Base-by-base conservation (phyloP, 1,140 invertebrate genomes). In the Druon quercuslanigerum region DNA sequence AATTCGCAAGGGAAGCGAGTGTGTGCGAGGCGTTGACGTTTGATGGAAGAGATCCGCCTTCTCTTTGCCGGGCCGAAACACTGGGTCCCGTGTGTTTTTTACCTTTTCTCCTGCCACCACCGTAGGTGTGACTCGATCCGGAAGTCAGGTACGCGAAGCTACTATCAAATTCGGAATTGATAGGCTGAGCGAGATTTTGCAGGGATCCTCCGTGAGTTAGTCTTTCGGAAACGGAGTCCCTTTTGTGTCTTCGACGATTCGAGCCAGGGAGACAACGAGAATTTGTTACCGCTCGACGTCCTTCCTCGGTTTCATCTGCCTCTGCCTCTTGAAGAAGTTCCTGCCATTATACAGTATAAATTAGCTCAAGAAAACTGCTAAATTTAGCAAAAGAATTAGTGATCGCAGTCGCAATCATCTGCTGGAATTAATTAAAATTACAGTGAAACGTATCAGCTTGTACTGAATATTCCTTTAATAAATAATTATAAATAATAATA, bases 41-140 rank as follows among this genome's bases (percentile, higher is more conserved):
- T 17, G 92, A 93, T 0, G 93, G 93, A 75, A 94, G 87, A 33
- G 93, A 93, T 77, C 94, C 94, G 72, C 94, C 94, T 90, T 95
- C 94, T 16, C 93, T 90, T 85, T 94, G 94, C 73, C 94, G 90
- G 9, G 94, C 92, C 74, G 94, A 94, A 0, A 93, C 93, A 80
- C 88, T 91, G 7, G 89, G 86, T 52, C 88, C 89, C 0, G 87
- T 84, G 56, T 88, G 86, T 72, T 89, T 89, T 76, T 90, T 91
- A 71, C 85, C 85, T 78, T 90, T 90, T 77, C 85, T 86, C 11
- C 88, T 82, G 46, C 86, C 83, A 17, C 85, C 85, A 50, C 87
- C 86, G 82, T 88, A 90, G 74, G 88, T 90, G 71, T 91, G 89
- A 83, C 85, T 87, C 33, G 88, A 90, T 46, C 89, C 87, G 40